A percentile compares a stretch with the other conserved stretches of the same genome.
phyloP scores from a whole-genome alignment of 1,140 invertebrate genomes.

The Monomorium pharaonis region DNA sequence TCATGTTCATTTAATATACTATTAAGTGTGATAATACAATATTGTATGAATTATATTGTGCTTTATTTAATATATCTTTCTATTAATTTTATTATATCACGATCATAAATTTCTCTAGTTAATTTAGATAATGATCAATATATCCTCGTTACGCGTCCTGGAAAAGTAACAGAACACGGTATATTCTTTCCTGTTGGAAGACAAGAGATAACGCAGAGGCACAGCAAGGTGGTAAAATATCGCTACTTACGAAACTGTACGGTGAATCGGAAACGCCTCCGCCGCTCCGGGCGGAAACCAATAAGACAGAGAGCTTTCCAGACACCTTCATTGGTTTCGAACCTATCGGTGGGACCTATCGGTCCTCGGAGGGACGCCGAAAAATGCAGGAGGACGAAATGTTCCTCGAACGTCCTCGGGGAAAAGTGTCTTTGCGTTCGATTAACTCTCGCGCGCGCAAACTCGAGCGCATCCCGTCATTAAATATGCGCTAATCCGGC shows the following conservation, averaged over 20 bases:
- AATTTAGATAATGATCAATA: conserved; percentile 42
- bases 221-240: conserved; percentile 45
- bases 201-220: conserved; percentile 16
- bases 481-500: not conserved
- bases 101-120: not conserved
- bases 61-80: not conserved
- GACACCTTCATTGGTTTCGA: conserved; percentile 48
- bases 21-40: not conserved
- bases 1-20: not conserved
- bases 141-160: not conserved
- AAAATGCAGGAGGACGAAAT: conserved; percentile 2
- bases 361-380: conserved; percentile 30
- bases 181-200: not conserved
- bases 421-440: not conserved
- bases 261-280: conserved; percentile 30
- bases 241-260: conserved; percentile 39
- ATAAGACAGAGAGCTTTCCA: conserved; percentile 51
- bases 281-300: not conserved
- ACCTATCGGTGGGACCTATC: conserved; percentile 5
- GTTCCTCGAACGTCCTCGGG: not conserved
- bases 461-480: not conserved
- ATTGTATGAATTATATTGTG: not conserved
- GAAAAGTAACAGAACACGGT: conserved; percentile 9
- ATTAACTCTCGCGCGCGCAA: conserved; percentile 10
- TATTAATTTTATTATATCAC: not conserved